These are phyloP conservation scores for Latheticus oryzae DNA, from an alignment of 2,888 invertebrate species.

Conservation along the genomic window DNA sequence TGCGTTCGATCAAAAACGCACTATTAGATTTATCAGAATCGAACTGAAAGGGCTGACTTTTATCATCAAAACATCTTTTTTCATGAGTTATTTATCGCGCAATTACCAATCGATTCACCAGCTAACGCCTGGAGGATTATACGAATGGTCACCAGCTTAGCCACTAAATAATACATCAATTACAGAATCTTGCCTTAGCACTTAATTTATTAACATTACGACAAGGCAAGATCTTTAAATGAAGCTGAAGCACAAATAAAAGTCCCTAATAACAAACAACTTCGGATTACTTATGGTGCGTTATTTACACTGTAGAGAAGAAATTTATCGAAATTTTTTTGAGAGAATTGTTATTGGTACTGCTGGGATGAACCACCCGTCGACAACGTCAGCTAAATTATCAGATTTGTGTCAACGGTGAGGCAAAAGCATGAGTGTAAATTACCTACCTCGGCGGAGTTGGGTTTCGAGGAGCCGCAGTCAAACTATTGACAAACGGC, in stretches of 20 bases:
- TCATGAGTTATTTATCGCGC: conserved; percentile 51
- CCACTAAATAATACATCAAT: conserved; percentile 54
- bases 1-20: conserved; percentile 4
- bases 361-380: conserved; percentile 48
- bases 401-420: conserved; percentile 58
- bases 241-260: conserved; percentile 35
- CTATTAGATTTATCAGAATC: conserved; percentile 31
- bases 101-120: conserved; percentile 55
- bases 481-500: conserved; percentile 42
- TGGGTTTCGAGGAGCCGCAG: conserved; percentile 44
- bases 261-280: conserved; percentile 29
- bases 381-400: conserved; percentile 54
- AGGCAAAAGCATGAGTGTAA: conserved; percentile 48
- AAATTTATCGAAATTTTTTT: conserved; percentile 40
- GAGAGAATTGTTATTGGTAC: conserved; percentile 21
- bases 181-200: conserved; percentile 52
- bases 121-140: conserved; percentile 46
- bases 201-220: conserved; percentile 53
- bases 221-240: conserved; percentile 17
- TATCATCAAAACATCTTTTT: conserved; percentile 47
- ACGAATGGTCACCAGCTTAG: conserved; percentile 50
- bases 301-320: conserved; percentile 30
- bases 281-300: conserved; percentile 26
- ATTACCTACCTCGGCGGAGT: conserved; percentile 52
- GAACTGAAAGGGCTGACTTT: conserved; percentile 29